Conservation (phyloP, 2,113 vertebrate genomes). For the Vimba vimba region DNA sequence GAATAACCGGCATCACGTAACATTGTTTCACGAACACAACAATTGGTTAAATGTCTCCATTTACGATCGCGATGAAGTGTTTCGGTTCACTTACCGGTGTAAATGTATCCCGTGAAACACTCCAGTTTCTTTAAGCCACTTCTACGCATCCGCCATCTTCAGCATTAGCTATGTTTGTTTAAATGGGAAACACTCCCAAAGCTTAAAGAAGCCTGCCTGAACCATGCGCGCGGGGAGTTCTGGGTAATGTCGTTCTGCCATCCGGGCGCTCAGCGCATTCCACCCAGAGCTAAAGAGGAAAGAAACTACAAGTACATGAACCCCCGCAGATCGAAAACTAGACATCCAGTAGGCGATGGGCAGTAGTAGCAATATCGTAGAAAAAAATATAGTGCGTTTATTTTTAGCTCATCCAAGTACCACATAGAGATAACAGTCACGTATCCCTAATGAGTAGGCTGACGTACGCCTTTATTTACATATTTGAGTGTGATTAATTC, state of each 20-base stretch:
- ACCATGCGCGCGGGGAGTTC: constrained; percentile 47
- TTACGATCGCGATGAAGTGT: constrained; percentile 1
- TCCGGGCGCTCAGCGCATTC: background rate
- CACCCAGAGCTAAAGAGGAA: background rate
- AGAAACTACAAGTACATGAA: constrained; percentile 72
- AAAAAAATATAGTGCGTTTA: constrained; percentile 70
- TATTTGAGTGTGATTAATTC: background rate
- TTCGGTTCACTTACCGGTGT: constrained; percentile 73
- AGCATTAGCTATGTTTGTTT: constrained; percentile 81
- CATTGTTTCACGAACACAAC: constrained; percentile 11
- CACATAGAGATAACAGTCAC: constrained; percentile 41
- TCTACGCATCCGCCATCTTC: constrained; percentile 86
- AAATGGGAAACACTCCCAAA: constrained; percentile 86
- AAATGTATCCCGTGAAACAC: constrained; percentile 73
- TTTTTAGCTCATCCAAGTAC: constrained; percentile 64
- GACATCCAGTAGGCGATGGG: constrained; percentile 63
- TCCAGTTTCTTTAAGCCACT: constrained; percentile 77
- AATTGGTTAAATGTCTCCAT: background rate
- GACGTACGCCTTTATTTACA: constrained; percentile 23
- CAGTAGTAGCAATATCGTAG: constrained; percentile 70
- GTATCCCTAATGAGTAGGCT: background rate
- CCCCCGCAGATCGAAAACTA: constrained; percentile 57
- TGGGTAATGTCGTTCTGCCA: constrained; percentile 74
- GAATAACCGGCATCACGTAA: constrained; percentile 30
- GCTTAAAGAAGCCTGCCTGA: constrained; percentile 76